Evolutionary conservation across 2,888 invertebrate genomes (phyloP).

Genomic region (Calameuta filiformis): DNA sequence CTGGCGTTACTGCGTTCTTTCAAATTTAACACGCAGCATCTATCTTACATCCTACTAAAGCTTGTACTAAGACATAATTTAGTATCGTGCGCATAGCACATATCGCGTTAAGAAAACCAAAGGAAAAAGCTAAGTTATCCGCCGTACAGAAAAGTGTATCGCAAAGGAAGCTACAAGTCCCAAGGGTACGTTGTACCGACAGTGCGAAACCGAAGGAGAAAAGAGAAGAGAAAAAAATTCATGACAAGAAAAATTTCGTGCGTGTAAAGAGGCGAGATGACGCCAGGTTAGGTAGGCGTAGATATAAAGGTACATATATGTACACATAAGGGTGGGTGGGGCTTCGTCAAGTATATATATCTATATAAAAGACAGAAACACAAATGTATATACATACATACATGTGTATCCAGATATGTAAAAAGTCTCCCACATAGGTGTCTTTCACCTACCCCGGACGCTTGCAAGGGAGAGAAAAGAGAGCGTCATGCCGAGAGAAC

Average conservation of each 20-base stretch:
- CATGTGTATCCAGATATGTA: constrained; percentile 24
- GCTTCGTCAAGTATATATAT: constrained; percentile 30
- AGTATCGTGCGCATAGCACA: not conserved
- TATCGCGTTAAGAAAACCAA: not conserved
- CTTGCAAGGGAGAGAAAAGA: constrained; percentile 59
- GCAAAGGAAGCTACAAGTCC: not conserved
- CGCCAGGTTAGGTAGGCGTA: constrained; percentile 21
- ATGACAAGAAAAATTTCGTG: constrained; percentile 31
- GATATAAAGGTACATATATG: not conserved
- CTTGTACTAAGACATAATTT: not conserved
- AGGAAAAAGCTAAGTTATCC: not conserved
- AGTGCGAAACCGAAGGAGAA: constrained; percentile 22
- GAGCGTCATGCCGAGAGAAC: constrained; percentile 17
- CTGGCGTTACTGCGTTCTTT: not conserved
- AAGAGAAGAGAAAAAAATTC: constrained; percentile 15
- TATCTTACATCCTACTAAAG: not conserved
- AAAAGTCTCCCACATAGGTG: constrained; percentile 33
- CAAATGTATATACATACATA: not conserved
- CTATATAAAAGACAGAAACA: constrained; percentile 13
- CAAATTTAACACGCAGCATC: not conserved
- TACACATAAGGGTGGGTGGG: constrained; percentile 33
- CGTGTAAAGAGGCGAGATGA: constrained; percentile 45
- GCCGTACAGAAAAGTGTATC: not conserved
- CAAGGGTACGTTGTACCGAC: not conserved
- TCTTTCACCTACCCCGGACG: constrained; percentile 47